phyloP scores from a whole-genome alignment of 92 coral and sea anemone species.

The Metridium senile region DNA sequence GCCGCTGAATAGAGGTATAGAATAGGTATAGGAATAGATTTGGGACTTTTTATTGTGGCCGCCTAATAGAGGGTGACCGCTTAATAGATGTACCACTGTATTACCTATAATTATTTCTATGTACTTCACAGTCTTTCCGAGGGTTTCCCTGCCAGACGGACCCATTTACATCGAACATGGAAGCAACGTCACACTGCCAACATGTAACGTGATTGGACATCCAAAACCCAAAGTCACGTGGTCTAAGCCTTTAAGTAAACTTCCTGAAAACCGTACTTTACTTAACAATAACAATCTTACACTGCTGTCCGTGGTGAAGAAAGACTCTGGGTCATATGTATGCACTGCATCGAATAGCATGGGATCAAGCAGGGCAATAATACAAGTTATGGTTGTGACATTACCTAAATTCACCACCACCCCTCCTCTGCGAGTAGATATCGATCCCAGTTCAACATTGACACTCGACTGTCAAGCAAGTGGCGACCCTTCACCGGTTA shows the following conservation, averaged over 20 bases:
- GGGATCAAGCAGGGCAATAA: slow-evolving; percentile 17
- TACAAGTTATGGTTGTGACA: slow-evolving; percentile 26
- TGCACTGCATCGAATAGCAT: slow-evolving; percentile 44
- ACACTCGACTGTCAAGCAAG: slow-evolving; percentile 16
- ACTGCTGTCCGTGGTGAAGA: slow-evolving; percentile 14
- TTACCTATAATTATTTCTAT: background rate
- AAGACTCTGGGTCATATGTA: slow-evolving; percentile 40
- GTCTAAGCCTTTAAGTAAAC: slow-evolving; percentile 48
- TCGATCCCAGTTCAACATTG: background rate
- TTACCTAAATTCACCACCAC: slow-evolving; percentile 33
- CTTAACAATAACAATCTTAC: slow-evolving; percentile 7
- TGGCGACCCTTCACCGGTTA: background rate
- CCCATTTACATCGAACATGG: slow-evolving; percentile 46
- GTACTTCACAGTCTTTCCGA: slow-evolving; percentile 38
- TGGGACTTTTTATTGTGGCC: no score
- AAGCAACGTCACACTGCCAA: slow-evolving; percentile 47
- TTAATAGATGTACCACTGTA: no score
- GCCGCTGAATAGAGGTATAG: no score
- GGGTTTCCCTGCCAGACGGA: slow-evolving; percentile 42
- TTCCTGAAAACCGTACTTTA: slow-evolving; percentile 20
- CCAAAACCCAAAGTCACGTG: slow-evolving; percentile 63
- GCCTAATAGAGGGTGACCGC: no score
- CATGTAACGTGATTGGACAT: slow-evolving; percentile 61
- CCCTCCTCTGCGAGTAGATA: slow-evolving; percentile 26
- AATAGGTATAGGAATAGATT: no score